These are phyloP conservation scores for Vulpes lagopus DNA, from an alignment of 2,113 vertebrate genomes.

Conservation along the genomic window DNA sequence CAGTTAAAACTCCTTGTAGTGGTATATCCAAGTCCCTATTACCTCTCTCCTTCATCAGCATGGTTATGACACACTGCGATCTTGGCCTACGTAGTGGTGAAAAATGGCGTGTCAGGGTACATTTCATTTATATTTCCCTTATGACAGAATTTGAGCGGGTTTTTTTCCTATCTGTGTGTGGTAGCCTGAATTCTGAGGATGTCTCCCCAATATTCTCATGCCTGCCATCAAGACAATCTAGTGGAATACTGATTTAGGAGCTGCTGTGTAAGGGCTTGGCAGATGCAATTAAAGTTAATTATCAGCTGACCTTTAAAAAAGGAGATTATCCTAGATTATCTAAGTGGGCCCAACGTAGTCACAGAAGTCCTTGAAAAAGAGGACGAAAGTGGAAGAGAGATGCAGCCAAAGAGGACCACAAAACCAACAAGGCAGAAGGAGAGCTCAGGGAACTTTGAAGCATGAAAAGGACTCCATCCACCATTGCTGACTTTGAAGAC, in stretches of 20 bases:
- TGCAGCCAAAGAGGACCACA: not conserved
- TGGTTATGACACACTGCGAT: not conserved
- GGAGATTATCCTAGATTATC: not conserved
- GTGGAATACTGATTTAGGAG: not conserved
- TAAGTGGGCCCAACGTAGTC: not conserved
- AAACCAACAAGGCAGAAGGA: not conserved
- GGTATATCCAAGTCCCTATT: not conserved
- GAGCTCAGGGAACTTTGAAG: not conserved
- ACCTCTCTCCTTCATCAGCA: not conserved
- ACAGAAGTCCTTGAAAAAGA: not conserved
- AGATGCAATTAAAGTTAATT: slow-evolving; percentile 39
- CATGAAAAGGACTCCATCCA: fast-evolving
- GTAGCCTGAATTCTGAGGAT: not conserved
- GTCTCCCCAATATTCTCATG: not conserved
- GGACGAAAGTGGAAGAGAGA: not conserved
- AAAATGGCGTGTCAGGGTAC: not conserved
- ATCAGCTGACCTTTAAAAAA: slow-evolving; percentile 12
- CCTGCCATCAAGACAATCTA: not conserved
- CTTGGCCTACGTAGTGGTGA: not conserved
- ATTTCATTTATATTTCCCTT: not conserved
- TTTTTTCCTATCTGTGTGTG: not conserved
- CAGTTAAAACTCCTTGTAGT: not conserved
- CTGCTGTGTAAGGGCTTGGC: not conserved
- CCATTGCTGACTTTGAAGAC: not conserved
- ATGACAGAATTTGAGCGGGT: not conserved